Base-by-base conservation (phyloP, 2,888 invertebrate genomes). In the Drosophila suboccidentalis region DNA sequence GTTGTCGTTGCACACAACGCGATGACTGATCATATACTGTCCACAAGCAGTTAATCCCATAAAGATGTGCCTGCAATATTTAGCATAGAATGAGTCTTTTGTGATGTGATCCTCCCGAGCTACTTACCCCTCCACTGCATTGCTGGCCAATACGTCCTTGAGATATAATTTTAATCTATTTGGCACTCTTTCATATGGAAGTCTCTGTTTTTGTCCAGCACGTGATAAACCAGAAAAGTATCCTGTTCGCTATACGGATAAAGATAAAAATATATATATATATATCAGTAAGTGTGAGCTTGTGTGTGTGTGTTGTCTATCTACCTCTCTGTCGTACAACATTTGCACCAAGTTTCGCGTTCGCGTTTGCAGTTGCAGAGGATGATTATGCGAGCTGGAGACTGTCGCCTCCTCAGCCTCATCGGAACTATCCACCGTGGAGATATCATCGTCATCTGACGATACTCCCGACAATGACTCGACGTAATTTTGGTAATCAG, bases 41-140 rank as follows among this genome's bases (percentile, higher is more conserved):
- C 98, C 98, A 92, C 98, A 98, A 85, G 97, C 96, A n/a, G 97
- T 97, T 91, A 98, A 96, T 8, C 98, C 98, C 96, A 98, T 97
- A 91, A 97, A 97, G 76, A 98, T 95, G 92, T 98, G 98, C 78
- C 97, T 97, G 83, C 19, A 93, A 58, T 55, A 46, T 22, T 36
- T 26, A 13, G 4, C 19, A 43, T 46, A 43, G 15, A 29, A 9
- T 3, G 43, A 22, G 17, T 19, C 8, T 32, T 26, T 13, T 29
- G 17, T 2, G n/a, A 9, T 13, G 11, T 34, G 10, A 1, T 2
- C 13, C 29, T 2, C 1, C 3, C 15, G 19, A 22, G 22, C 4
- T 26, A 66, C 86, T 83, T 65, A 92, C 92, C 92, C 92, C 50
- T 93, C 92, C 61, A 94, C 92, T 83, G 93, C 94, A 46, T 93